Percentiles rank a stretch among this genome's conserved stretches.
phyloP scores from a whole-genome alignment of 2,797 vertebrate genomes.

The Coregonus suidteri region DNA sequence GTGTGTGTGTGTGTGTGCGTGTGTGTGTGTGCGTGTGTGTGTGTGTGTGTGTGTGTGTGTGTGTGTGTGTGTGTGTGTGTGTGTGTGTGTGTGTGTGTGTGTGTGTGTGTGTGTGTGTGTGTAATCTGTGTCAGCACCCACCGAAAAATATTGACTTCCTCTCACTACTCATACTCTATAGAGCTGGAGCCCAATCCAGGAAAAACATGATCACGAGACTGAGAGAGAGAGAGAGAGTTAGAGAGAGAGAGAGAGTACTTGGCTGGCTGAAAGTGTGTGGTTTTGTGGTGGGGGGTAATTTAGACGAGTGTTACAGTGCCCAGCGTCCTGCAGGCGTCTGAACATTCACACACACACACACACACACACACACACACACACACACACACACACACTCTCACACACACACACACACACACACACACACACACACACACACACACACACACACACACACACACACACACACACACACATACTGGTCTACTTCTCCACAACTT shows the following conservation, averaged over 20 bases:
- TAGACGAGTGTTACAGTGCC: no score
- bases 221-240: conserved; percentile 13
- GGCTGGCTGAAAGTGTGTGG: no score
- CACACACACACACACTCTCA: no score
- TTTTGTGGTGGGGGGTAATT: no score
- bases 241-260: conserved; percentile 17
- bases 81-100: conserved; percentile 35
- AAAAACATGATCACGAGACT: conserved; percentile 48
- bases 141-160: conserved; percentile 42
- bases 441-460: neutral
- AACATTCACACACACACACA: neutral
- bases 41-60: conserved; percentile 2
- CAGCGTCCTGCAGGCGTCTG: no score
- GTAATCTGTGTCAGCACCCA: neutral
- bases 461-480: conserved; percentile 19
- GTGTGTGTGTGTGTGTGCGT: conserved; percentile 34
- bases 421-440: neutral
- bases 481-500: conserved; percentile 55
- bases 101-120: no score
- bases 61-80: neutral
- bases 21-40: conserved; percentile 30
- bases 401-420: neutral
- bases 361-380: no score
- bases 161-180: conserved; percentile 39
- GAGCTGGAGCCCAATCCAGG: conserved; percentile 34